These are phyloP conservation scores for Cranoglanis bouderius DNA, from an alignment of 2,113 vertebrate genomes.

Conservation along the genomic window DNA sequence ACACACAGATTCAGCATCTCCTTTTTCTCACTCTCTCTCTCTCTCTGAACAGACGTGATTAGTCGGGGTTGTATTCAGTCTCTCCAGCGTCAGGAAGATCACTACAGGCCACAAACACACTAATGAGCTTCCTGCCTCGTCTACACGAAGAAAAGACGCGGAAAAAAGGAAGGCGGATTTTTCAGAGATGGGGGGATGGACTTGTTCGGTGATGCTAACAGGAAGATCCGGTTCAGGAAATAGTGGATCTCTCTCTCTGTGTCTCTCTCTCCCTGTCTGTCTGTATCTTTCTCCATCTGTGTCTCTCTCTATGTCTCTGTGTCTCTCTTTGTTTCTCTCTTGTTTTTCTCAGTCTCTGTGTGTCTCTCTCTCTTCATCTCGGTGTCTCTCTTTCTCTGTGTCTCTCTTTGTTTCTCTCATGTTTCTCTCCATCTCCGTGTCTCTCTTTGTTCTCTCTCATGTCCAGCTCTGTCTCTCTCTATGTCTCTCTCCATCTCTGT, in stretches of 20 bases:
- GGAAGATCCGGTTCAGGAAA: too few relatives aligned
- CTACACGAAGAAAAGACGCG: background rate
- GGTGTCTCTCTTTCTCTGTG: background rate
- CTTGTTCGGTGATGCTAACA: too few relatives aligned
- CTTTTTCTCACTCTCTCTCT: background rate
- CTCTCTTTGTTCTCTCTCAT: background rate
- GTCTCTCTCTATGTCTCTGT: background rate
- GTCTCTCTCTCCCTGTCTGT: too few relatives aligned
- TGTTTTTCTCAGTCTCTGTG: background rate
- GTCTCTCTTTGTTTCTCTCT: background rate
- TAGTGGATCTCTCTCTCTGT: background rate
- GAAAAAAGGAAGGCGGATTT: background rate
- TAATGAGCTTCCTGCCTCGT: background rate
- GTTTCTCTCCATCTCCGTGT: too few relatives aligned
- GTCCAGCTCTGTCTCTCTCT: background rate
- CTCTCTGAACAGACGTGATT: background rate
- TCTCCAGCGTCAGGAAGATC: background rate
- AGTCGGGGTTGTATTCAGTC: background rate
- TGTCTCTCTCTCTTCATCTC: background rate
- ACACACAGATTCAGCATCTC: background rate
- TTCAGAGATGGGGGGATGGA: too few relatives aligned
- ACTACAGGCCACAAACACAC: conserved; percentile 1
- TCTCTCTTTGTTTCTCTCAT: background rate
- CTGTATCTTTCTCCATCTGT: too few relatives aligned
- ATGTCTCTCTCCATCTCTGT: background rate